Evolutionary conservation across 2,888 invertebrate genomes (phyloP).

Genomic region (Taenaris catops): DNA sequence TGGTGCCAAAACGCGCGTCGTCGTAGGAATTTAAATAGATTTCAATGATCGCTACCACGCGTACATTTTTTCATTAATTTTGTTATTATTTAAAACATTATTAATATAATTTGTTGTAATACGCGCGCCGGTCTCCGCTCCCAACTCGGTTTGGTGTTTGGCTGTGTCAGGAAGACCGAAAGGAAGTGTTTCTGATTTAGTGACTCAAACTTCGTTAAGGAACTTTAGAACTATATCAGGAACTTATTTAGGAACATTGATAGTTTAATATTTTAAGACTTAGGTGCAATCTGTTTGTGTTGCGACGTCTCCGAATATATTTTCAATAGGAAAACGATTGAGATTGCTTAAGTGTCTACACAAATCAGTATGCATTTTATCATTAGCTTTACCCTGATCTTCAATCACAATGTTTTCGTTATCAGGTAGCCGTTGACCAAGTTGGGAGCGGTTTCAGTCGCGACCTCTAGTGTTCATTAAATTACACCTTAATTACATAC

Average conservation of each 20-base stretch:
- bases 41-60: constrained; percentile 50
- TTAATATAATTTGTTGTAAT: constrained; percentile 78
- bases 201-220: constrained; percentile 18
- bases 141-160: constrained; percentile 37
- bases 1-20: constrained; percentile 31
- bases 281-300: background rate
- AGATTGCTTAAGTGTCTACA: constrained; percentile 9
- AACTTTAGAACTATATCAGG: constrained; percentile 23
- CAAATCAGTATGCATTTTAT: constrained; percentile 22
- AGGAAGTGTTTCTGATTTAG: constrained; percentile 45
- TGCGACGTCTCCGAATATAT: background rate
- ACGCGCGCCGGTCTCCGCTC: constrained; percentile 54
- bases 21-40: constrained; percentile 38
- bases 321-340: constrained; percentile 2
- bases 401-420: constrained; percentile 55
- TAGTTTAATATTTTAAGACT: constrained; percentile 1
- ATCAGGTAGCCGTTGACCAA: constrained; percentile 44
- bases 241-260: constrained; percentile 31
- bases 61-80: constrained; percentile 72
- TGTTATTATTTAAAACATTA: constrained; percentile 77
- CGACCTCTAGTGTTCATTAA: constrained; percentile 72
- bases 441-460: constrained; percentile 44
- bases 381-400: constrained; percentile 61
- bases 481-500: constrained; percentile 79
- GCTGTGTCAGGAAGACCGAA: constrained; percentile 62